Evolutionary conservation across 2,888 invertebrate species (phyloP).

Genomic region (Trichogramma dendrolimi): DNA sequence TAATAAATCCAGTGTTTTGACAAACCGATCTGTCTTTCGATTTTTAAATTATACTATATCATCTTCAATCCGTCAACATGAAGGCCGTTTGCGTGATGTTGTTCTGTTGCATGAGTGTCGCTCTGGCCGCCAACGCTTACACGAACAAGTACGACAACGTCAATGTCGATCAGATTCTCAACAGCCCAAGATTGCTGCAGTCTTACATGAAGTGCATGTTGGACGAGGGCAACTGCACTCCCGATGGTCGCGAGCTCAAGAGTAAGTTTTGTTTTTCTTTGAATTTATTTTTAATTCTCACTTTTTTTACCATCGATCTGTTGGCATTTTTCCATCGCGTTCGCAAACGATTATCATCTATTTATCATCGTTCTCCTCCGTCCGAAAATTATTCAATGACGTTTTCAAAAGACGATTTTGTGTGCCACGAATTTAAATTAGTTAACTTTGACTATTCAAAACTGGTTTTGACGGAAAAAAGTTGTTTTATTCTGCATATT

Average conservation of each 20-base stretch:
- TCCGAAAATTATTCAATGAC: constrained; percentile 7
- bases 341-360: not conserved
- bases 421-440: too few relatives aligned
- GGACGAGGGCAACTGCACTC: constrained; percentile 60
- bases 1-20: too few relatives aligned
- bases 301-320: not conserved
- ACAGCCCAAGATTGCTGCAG: constrained; percentile 57
- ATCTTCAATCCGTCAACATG: constrained; percentile 1
- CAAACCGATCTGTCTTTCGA: too few relatives aligned
- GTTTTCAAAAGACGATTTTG: not conserved
- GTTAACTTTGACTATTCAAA: too few relatives aligned
- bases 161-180: constrained; percentile 59
- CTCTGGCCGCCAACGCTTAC: constrained; percentile 43
- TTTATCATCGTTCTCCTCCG: constrained; percentile 13
- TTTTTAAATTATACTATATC: too few relatives aligned
- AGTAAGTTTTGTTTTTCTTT: constrained; percentile 51
- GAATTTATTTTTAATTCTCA: constrained; percentile 12
- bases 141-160: constrained; percentile 57
- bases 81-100: not conserved
- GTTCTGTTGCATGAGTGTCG: constrained; percentile 7
- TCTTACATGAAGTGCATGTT: constrained; percentile 62
- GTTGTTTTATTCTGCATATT: too few relatives aligned
- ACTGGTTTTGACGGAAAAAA: too few relatives aligned
- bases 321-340: not conserved
- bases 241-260: constrained; percentile 60